phyloP scores from a whole-genome alignment of 2,797 vertebrate genomes.

The Eospalax fontanierii region DNA sequence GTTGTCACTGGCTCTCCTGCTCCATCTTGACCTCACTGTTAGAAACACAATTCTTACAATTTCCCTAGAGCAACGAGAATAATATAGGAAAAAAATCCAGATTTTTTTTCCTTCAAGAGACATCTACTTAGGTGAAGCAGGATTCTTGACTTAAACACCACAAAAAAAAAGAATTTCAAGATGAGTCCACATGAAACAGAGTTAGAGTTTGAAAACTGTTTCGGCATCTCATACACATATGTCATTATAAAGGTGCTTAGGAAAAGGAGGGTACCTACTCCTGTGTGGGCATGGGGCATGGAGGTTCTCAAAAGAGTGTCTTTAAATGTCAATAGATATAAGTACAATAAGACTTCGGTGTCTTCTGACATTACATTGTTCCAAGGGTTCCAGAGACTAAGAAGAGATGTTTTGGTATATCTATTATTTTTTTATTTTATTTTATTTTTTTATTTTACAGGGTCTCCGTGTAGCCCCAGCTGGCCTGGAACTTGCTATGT shows the following conservation, averaged over 20 bases:
- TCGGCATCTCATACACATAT: neutral
- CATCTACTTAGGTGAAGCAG: neutral
- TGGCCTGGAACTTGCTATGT: too few relatives aligned
- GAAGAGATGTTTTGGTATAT: neutral
- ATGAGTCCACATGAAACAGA: neutral
- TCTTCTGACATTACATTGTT: neutral
- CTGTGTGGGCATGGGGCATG: neutral
- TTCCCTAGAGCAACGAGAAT: neutral
- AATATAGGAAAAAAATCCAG: slow-evolving; percentile 2
- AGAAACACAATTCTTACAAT: neutral
- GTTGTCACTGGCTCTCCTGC: neutral
- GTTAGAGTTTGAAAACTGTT: neutral
- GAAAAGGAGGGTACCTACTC: neutral
- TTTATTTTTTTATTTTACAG: too few relatives aligned
- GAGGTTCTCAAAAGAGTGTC: neutral
- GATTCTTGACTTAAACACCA: neutral
- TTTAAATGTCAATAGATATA: neutral
- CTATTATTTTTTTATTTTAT: too few relatives aligned
- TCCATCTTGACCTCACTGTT: neutral
- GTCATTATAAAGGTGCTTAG: neutral
- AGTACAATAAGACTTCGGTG: neutral
- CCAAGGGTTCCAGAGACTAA: neutral
- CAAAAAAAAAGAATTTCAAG: neutral
- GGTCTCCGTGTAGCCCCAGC: too few relatives aligned
- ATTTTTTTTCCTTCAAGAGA: neutral